Evolutionary conservation across 2,888 invertebrate species (phyloP), one percentile per base, ranked within the genome.

Genomic region (Chouioia cunea): DNA sequence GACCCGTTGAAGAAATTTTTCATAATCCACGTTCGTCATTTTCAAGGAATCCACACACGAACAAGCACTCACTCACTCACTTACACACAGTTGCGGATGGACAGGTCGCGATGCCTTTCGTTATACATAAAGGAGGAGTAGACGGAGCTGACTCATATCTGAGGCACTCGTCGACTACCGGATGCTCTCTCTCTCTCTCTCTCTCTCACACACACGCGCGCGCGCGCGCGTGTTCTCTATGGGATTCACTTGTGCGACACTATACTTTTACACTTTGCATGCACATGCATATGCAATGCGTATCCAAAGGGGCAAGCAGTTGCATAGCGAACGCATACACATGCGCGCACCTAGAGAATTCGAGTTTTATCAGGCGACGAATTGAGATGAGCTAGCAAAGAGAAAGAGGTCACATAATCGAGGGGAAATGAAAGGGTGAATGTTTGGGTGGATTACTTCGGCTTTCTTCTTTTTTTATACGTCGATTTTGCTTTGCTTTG

Each of bases 111-210:
- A 6, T 6, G 27, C 4, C 27, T 27, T 27, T 27, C 27, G 27
- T 27, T 27, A 27, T 27, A 27, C 27, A 27, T 27, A 27, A 18
- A 10, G 44, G 27, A 27, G 14, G 48, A 20, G 10, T 43, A 36
- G 62, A 23, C 44, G 52, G 10, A 18, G 72, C 65, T 70, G 73
- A 73, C 73, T 70, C 73, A 70, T 58, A 70, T 70, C 60, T 57
- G 57, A 65, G 70, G 73, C 67, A 70, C 70, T 57, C 71, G 54
- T 46, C 52, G 47, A 22, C 47, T 67, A 73, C 73, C 73, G 73
- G 70, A 73, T 70, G 70, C 70, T 59, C 23, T 73, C 72, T 62
- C 65, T 60, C 65, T 72, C 58, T 27, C 6, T 27, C 27, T 27
- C 27, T 27, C 27, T 27, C 6, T 27, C 27, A 3, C 27, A 6